These are phyloP conservation scores for Peromyscus melanophrys DNA, from an alignment of 2,797 vertebrate species.

Conservation along the genomic window DNA sequence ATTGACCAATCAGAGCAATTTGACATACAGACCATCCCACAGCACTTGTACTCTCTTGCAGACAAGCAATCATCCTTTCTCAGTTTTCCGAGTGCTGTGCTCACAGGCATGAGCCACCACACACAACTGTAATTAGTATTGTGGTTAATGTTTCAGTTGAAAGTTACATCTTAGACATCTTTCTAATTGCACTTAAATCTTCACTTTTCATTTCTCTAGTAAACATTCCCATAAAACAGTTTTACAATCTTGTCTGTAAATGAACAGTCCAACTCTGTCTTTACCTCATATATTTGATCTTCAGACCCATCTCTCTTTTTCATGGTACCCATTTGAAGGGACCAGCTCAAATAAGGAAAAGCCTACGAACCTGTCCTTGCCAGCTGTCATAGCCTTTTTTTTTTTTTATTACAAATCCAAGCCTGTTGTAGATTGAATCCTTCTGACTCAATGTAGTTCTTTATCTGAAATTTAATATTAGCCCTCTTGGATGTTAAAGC, in stretches of 20 bases:
- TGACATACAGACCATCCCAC: too few relatives aligned
- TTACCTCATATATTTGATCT: slow-evolving; percentile 2
- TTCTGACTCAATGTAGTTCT: slow-evolving; percentile 57
- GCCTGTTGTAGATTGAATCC: slow-evolving; percentile 15
- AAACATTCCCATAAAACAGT: background rate
- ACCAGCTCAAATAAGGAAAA: background rate
- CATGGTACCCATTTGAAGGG: background rate
- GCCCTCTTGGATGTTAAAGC: slow-evolving; percentile 24
- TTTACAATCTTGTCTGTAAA: background rate
- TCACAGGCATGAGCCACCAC: background rate
- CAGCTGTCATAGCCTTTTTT: background rate
- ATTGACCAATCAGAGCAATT: too few relatives aligned
- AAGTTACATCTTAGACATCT: background rate
- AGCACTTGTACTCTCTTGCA: background rate
- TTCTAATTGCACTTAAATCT: slow-evolving; percentile 5
- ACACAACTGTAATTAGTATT: background rate
- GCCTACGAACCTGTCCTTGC: background rate
- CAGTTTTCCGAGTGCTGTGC: background rate
- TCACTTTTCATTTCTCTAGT: background rate
- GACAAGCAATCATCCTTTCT: background rate
- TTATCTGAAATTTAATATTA: slow-evolving; percentile 67
- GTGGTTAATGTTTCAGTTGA: background rate
- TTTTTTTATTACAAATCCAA: slow-evolving; percentile 46
- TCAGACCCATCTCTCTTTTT: slow-evolving; percentile 25
- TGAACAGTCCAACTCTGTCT: background rate